Conservation (phyloP, 2,888 invertebrate species). For the Phortica magna region DNA sequence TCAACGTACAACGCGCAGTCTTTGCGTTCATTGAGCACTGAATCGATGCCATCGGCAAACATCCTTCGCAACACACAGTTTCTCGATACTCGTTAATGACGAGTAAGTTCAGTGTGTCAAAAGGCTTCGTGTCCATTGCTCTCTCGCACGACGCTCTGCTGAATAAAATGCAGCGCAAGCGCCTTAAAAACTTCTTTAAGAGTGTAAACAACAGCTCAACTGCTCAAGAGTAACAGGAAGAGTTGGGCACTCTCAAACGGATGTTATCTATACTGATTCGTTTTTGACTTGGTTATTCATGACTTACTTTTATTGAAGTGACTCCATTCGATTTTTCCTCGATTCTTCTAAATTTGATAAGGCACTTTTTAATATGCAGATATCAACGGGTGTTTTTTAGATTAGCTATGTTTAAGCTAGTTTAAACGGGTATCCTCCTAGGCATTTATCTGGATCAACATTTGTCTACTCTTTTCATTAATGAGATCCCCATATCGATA, state of each 20-base stretch:
- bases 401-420: no score
- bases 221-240: slow-evolving; percentile 8
- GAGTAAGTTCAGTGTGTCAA: slow-evolving; percentile 70
- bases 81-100: slow-evolving; percentile 40
- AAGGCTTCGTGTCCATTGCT: background rate
- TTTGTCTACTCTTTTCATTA: no score
- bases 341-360: no score
- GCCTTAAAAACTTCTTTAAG: slow-evolving; percentile 46
- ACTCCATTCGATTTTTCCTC: no score
- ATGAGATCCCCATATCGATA: no score
- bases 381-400: no score
- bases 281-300: no score
- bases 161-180: slow-evolving; percentile 60
- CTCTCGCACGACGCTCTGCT: slow-evolving; percentile 50
- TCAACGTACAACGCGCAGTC: background rate
- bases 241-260: background rate
- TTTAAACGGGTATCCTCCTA: no score
- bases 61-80: background rate
- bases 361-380: no score
- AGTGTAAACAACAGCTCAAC: slow-evolving; percentile 42
- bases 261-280: background rate
- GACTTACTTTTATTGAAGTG: no score
- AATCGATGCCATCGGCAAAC: background rate
- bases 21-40: background rate
- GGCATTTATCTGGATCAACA: no score